Base-by-base conservation (phyloP, 2,888 invertebrate genomes). In the Meteorus cinctellus region DNA sequence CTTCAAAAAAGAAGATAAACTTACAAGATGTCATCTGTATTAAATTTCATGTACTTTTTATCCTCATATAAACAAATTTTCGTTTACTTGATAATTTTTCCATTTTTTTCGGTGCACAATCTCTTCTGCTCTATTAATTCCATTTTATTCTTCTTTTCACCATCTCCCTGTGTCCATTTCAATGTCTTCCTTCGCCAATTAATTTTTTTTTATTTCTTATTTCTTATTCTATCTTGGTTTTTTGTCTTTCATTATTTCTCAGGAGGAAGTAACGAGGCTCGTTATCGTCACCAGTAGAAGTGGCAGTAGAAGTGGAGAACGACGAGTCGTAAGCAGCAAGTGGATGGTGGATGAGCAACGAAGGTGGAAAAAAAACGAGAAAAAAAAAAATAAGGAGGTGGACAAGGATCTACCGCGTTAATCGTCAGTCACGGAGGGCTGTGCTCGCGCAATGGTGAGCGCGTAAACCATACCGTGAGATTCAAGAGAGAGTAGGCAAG, bases 391-490 rank as follows among this genome's bases (percentile, higher is more conserved):
- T 14, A 59, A 74, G 59, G 31, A 67, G 19, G 34, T 36, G 27
- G 14, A 66, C 8, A 55, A 65, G 60, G 51, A 66, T 66, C 29
- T 66, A 51, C 45, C 27, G 72, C 78, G 81, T 81, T 79, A 78
- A 81, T 78, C 79, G 80, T 74, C 73, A 79, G 79, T 80, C 78
- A 66, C 75, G 70, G 68, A 70, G 70, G 77, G 75, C 48, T 70
- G 78, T 72, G 75, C 65, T 65, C 63, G 70, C 59, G 55, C 24
- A 55, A 55, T 19, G 55, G 74, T 48, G 72, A 72, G 75, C 75
- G 70, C 68, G 76, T 71, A 70, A 51, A 55, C 8, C 10, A 55
- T 55, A 55, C 8, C 19, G 76, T 62, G 63, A 76, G 74, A 76
- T 60, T 75, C 67, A 29, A 75, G 72, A 70, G 65, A 51, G 63